phyloP scores from a whole-genome alignment of 2,888 invertebrate species.

The Ectemnius lituratus region DNA sequence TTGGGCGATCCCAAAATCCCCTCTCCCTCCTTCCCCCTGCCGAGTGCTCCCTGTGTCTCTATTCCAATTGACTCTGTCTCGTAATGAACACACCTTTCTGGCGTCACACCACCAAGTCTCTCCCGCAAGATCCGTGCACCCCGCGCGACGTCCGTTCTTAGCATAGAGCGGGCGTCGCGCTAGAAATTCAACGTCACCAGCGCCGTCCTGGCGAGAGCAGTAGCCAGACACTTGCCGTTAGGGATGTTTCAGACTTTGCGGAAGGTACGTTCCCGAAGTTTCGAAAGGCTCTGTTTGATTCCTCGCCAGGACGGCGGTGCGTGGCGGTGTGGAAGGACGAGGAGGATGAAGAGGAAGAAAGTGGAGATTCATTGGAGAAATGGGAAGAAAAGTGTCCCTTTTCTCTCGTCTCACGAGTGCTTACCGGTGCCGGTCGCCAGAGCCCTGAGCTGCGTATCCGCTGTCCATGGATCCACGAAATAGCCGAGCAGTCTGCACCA shows the following conservation, averaged over 20 bases:
- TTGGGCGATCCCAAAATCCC: constrained; percentile 63
- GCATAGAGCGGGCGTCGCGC: not conserved
- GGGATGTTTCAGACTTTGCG: constrained; percentile 27
- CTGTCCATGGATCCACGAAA: constrained; percentile 27
- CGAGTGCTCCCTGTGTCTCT: constrained; percentile 32
- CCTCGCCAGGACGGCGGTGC: constrained; percentile 10
- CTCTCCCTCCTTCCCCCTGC: constrained; percentile 24
- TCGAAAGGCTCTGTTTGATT: constrained; percentile 3
- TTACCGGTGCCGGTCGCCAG: constrained; percentile 72
- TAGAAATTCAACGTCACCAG: not conserved
- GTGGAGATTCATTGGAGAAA: constrained; percentile 55
- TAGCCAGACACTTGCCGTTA: constrained; percentile 10
- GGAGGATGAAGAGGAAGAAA: constrained; percentile 33
- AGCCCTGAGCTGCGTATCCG: constrained; percentile 45
- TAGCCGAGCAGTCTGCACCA: constrained; percentile 57
- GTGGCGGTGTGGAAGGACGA: constrained; percentile 8
- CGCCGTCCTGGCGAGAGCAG: not conserved
- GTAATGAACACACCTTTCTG: constrained; percentile 32
- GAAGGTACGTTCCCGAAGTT: constrained; percentile 66
- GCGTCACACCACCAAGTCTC: constrained; percentile 21
- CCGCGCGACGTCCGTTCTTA: not conserved
- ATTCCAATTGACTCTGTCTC: constrained; percentile 23
- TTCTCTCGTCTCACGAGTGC: constrained; percentile 70
- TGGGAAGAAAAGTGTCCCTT: constrained; percentile 53
- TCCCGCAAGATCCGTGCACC: constrained; percentile 18